These are phyloP conservation scores for Trididemnum nubilum DNA, from an alignment of 23 tunicate species.

Conservation along the genomic window DNA sequence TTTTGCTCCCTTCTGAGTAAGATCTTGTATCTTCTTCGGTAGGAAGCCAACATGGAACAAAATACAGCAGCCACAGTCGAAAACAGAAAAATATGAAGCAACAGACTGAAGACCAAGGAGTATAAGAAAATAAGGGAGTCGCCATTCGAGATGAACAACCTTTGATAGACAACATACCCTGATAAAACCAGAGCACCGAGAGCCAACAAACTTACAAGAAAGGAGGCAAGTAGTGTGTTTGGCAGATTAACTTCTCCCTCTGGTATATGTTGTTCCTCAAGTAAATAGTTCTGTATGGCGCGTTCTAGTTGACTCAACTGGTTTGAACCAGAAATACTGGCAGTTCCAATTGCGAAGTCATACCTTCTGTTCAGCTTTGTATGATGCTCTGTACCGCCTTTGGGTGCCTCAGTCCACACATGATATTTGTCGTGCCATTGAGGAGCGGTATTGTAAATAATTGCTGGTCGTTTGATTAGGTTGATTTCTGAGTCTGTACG, in stretches of 20 bases:
- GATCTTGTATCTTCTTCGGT: slow-evolving; percentile 36
- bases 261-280: slow-evolving; percentile 42
- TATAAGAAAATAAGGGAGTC: slow-evolving; percentile 69
- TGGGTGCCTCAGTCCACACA: slow-evolving; percentile 64
- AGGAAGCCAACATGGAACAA: slow-evolving; percentile 51
- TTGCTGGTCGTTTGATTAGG: slow-evolving; percentile 38
- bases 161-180: slow-evolving; percentile 40
- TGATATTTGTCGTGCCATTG: slow-evolving; percentile 63
- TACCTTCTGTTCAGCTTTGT: slow-evolving; percentile 42
- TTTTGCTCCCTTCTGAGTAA: background rate
- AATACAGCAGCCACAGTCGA: slow-evolving; percentile 49
- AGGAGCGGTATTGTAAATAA: slow-evolving; percentile 69
- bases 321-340: background rate
- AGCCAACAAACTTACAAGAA: slow-evolving; percentile 18
- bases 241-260: slow-evolving; percentile 50
- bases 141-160: slow-evolving; percentile 68
- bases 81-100: slow-evolving; percentile 49
- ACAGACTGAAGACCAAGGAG: slow-evolving; percentile 45
- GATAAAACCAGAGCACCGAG: slow-evolving; percentile 27
- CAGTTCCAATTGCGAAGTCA: slow-evolving; percentile 27
- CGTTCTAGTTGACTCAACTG: background rate
- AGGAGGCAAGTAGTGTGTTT: slow-evolving; percentile 3
- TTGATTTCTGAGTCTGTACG: slow-evolving; percentile 65
- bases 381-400: slow-evolving; percentile 70
- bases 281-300: background rate